phyloP scores from a whole-genome alignment of 2,113 vertebrate species.

The Petroica traversi region DNA sequence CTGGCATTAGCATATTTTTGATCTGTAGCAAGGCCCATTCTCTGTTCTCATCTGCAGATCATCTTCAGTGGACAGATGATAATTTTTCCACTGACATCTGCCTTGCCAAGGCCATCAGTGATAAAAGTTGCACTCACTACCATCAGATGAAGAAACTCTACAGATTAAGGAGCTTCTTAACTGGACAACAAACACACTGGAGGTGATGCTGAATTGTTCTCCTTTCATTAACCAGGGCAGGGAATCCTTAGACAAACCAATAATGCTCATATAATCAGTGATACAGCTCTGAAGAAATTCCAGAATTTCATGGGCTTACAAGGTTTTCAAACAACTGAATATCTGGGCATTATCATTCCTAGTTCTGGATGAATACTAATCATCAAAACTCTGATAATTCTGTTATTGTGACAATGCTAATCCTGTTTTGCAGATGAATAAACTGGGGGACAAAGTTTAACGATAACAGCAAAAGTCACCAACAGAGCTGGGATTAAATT shows the following conservation, averaged over 20 bases:
- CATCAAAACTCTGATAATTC: neutral
- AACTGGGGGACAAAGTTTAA: neutral
- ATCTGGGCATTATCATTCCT: constrained; percentile 15
- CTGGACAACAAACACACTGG: neutral
- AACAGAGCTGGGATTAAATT: neutral
- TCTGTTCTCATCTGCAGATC: neutral
- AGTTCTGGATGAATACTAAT: constrained; percentile 1
- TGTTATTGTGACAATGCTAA: neutral
- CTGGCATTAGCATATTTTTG: neutral
- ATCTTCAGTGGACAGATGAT: neutral
- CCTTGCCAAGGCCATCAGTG: neutral
- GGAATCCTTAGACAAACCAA: neutral
- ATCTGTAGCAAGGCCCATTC: neutral
- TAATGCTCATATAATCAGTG: neutral
- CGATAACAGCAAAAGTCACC: neutral
- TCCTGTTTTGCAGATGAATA: constrained; percentile 19
- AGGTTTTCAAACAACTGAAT: neutral
- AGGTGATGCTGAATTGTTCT: neutral
- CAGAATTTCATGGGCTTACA: neutral
- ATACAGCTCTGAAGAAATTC: neutral
- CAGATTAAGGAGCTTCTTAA: neutral
- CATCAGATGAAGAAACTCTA: neutral
- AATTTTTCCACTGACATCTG: neutral
- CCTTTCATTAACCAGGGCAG: neutral
- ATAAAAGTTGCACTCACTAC: neutral